Evolutionary conservation across 1,140 invertebrate genomes (phyloP).

Genomic region (Drosophila gunungcola): DNA sequence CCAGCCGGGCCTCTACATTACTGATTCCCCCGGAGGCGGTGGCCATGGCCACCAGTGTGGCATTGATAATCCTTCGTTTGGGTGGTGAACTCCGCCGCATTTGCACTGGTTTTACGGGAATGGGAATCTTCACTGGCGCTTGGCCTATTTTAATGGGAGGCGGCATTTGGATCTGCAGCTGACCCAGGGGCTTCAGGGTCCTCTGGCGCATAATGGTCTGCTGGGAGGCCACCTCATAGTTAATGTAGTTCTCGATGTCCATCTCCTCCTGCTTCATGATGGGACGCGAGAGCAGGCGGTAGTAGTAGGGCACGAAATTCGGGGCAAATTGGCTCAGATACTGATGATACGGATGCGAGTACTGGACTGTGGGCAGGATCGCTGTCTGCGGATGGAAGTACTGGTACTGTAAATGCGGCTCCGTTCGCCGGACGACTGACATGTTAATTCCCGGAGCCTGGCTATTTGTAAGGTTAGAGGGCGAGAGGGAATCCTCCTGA

Average conservation of each 20-base stretch:
- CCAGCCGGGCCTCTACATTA: background rate
- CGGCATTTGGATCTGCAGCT: constrained; percentile 25
- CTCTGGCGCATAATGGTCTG: constrained; percentile 20
- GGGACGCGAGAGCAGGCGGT: constrained; percentile 24
- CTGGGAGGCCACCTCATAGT: constrained; percentile 44
- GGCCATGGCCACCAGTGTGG: constrained; percentile 44
- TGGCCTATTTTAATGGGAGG: background rate
- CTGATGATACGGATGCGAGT: constrained; percentile 38
- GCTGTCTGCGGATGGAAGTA: constrained; percentile 13
- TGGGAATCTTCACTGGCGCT: background rate
- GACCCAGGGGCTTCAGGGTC: constrained; percentile 17
- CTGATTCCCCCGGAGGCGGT: constrained; percentile 1
- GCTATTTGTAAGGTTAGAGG: constrained; percentile 46
- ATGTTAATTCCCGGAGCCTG: constrained; percentile 19
- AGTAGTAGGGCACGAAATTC: constrained; percentile 43
- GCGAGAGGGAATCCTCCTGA: background rate
- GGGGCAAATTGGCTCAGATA: constrained; percentile 40
- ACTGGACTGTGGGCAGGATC: constrained; percentile 3
- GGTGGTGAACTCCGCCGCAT: background rate
- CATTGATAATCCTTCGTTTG: constrained; percentile 33
- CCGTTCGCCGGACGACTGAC: constrained; percentile 31
- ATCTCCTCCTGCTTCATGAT: constrained; percentile 38
- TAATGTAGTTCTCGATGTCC: constrained; percentile 67
- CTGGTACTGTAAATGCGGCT: background rate
- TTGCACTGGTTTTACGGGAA: background rate